Conservation (phyloP, 2,113 vertebrate species). For the Platycercus adscitus region DNA sequence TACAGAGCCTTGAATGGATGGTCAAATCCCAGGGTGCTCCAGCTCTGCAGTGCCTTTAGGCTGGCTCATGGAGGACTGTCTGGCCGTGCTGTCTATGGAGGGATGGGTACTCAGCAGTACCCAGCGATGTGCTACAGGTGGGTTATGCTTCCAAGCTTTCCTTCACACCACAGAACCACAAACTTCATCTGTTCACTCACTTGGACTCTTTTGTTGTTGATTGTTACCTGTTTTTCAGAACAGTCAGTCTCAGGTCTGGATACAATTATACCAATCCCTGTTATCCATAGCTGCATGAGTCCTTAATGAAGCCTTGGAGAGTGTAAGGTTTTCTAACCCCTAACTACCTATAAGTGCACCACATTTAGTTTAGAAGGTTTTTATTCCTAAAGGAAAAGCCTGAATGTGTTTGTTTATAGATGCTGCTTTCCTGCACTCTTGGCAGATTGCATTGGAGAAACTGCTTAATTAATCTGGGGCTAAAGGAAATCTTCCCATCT, state of each 20-base stretch:
- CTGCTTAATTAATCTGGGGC: not conserved
- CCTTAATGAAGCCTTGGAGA: not conserved
- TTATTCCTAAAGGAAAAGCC: not conserved
- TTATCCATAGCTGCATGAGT: not conserved
- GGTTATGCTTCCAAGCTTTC: not conserved
- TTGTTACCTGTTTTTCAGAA: not conserved
- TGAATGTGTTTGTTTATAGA: not conserved
- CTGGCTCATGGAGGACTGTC: rapidly evolving
- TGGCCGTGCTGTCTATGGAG: rapidly evolving
- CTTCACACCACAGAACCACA: not conserved
- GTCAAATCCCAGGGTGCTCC: not conserved
- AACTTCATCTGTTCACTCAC: not conserved
- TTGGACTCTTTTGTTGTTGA: not conserved
- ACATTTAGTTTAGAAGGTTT: not conserved
- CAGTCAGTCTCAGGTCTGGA: not conserved
- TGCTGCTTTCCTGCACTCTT: not conserved
- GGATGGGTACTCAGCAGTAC: rapidly evolving
- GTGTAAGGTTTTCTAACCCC: not conserved
- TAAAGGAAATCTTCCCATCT: not conserved
- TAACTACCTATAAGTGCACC: not conserved
- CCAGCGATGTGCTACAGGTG: rapidly evolving
- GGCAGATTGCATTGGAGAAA: not conserved
- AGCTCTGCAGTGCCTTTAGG: too few species aligned
- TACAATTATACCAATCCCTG: not conserved
- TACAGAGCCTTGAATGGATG: not conserved